Evolutionary conservation across 2,888 invertebrate genomes (phyloP), one percentile per base, ranked within the genome.

Genomic region (Drosophila parthenogenetica): DNA sequence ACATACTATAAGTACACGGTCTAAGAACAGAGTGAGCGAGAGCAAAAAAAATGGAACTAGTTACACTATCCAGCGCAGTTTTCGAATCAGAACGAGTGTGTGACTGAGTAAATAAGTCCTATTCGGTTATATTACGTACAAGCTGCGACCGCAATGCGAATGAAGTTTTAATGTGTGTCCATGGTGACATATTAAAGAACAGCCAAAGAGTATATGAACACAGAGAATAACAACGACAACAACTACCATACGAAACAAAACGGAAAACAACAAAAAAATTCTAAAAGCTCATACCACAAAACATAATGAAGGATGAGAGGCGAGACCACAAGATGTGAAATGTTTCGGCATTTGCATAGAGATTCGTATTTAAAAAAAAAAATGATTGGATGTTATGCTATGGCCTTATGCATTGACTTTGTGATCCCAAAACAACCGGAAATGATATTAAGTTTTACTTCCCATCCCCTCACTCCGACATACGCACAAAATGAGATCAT

Each of bases 151-250:
- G 53, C 79, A 75, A 73, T 62, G 65, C 64, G 80, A 67, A 83
- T 79, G 75, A 73, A 72, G 69, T 83, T 83, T 77, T 80, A 80
- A 80, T 83, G 75, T 73, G 69, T 68, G 74, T 74, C 79, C 63
- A 63, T 73, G 77, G 68, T 74, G 79, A 68, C 70, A 79, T 72
- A 77, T 82, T 75, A 71, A 69, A 66, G 54, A 54, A 3, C 25
- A 39, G 8, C 25, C 39, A 40, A 51, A 40, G 37, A 53, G 39
- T 7, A 40, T 16, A n/a, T 42, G 29, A 7, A 17, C 32, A 1
- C 16, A 39, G 14, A 16, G 25, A 17, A 22, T 17, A 46, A 48
- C 22, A 29, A 45, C 42, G 60, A 48, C 40, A 42, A 13, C 49
- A 42, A 40, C 54, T n/a, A n/a, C 39, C n/a, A n/a, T n/a, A 22